Percentiles rank a stretch among this genome's conserved stretches.
These are phyloP conservation scores for Octodon degus DNA, from an alignment of 2,113 vertebrate species.

Conservation along the genomic window DNA sequence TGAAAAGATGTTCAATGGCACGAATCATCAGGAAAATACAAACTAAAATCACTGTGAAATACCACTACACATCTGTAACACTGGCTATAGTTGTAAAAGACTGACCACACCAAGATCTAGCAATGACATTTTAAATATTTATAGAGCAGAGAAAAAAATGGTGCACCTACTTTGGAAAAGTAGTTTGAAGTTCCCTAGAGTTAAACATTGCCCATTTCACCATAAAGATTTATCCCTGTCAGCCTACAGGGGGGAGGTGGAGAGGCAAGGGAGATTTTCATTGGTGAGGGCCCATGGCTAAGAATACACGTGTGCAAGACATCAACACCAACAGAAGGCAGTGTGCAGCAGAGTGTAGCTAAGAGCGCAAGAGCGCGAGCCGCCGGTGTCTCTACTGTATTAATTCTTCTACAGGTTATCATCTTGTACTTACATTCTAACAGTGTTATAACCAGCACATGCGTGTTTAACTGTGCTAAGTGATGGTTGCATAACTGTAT, in stretches of 20 bases:
- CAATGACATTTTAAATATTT: not conserved
- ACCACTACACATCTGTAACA: not conserved
- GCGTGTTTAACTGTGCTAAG: not conserved
- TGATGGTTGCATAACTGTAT: not conserved
- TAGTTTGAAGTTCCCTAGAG: not conserved
- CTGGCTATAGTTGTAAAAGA: not conserved
- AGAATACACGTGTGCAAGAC: not conserved
- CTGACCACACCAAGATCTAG: not conserved
- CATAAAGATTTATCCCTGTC: not conserved
- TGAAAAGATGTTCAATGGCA: not conserved
- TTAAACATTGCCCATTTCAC: conserved; percentile 5
- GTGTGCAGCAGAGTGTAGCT: not conserved
- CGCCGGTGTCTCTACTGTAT: not conserved
- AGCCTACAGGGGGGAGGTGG: too few species aligned
- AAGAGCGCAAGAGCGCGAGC: not conserved
- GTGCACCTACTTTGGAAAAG: not conserved
- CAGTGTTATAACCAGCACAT: not conserved
- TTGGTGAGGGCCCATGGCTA: not conserved
- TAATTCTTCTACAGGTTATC: not conserved
- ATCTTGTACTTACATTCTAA: not conserved
- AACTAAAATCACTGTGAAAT: not conserved
- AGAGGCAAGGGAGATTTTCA: not conserved
- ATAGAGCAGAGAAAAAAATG: not conserved
- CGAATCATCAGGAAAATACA: not conserved
- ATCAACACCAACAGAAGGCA: not conserved